phyloP scores from a whole-genome alignment of 64 coral and sea anemone genomes.

The Dendrophyllia cribrosa region DNA sequence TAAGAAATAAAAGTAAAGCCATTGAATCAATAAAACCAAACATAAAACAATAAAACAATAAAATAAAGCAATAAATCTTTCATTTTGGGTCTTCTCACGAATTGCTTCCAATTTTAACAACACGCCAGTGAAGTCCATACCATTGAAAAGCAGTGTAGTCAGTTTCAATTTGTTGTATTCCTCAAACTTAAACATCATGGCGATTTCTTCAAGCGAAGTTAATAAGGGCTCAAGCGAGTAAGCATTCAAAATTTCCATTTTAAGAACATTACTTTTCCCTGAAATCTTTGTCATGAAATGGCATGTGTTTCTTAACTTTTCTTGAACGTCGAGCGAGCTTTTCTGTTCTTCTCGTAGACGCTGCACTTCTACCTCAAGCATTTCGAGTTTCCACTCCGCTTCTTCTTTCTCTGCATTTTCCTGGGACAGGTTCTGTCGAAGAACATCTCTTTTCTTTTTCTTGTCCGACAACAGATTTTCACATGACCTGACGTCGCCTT shows the following conservation, averaged over 20 bases:
- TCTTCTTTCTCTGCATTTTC: too few species aligned
- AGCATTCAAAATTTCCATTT: neutral
- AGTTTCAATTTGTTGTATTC: neutral
- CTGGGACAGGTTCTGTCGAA: too few species aligned
- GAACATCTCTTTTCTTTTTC: too few species aligned
- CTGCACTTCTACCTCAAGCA: too few species aligned
- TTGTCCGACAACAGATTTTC: too few species aligned
- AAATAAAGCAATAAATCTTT: too few species aligned
- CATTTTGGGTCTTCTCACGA: neutral
- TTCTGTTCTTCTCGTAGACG: too few species aligned
- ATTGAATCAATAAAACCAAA: too few species aligned
- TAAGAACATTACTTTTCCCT: conserved; percentile 9
- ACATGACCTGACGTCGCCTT: too few species aligned
- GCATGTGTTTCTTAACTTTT: neutral
- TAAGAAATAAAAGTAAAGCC: too few species aligned
- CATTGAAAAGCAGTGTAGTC: neutral
- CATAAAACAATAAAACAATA: too few species aligned
- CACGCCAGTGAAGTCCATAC: neutral
- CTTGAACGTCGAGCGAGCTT: neutral
- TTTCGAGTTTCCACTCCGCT: too few species aligned
- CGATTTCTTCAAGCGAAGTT: neutral
- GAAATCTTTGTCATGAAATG: conserved; percentile 13
- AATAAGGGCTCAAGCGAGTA: neutral
- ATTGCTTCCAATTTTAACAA: neutral
- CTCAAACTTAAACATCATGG: neutral